Evolutionary conservation across 2,113 vertebrate genomes (phyloP), one percentile per base, ranked within the genome.

Genomic region (Carassius auratus): DNA sequence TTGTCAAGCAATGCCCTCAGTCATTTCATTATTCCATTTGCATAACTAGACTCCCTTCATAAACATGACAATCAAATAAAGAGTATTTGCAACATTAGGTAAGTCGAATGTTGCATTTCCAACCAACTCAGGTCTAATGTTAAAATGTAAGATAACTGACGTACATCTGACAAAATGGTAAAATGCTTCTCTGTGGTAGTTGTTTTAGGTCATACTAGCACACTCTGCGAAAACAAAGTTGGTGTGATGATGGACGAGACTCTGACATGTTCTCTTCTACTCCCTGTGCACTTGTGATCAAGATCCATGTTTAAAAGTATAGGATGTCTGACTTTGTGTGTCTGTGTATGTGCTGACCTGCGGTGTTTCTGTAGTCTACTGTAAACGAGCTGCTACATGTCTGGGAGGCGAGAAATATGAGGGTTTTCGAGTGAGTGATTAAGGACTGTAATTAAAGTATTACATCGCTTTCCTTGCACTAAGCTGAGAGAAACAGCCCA

Each of bases 371-470:
- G 64, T 48, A 85, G 85, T 83, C 84, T 86, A 80, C 86, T 85
- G 82, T 82, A 85, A 82, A 68, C 87, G 83, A 85, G 88, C 86
- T 85, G 78, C 73, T 89, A 89, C 89, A 88, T 79, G 89, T 89
- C 55, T 84, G 71, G 62, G 76, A 48, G 73, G 78, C 85, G 85
- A 83, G 87, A 89, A 88, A 86, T 88, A 89, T 89, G 85, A 89
- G 85, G 83, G 74, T 62, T 89, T 87, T 84, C 62, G 89, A 86
- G 87, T 82, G 82, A 85, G 85, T 88, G 86, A 89, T 87, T 86
- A 87, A 89, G 82, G 79, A 55, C 87, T 89, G 89, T 89, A 89
- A 89, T 89, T 89, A 89, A 89, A 89, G 89, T 89, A 89, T 89
- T 89, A 89, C 86, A 88, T 89, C 78, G 86, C 87, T 88, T 89